Base-by-base conservation (phyloP, 2,888 invertebrate species). In the Xestia xanthographa region DNA sequence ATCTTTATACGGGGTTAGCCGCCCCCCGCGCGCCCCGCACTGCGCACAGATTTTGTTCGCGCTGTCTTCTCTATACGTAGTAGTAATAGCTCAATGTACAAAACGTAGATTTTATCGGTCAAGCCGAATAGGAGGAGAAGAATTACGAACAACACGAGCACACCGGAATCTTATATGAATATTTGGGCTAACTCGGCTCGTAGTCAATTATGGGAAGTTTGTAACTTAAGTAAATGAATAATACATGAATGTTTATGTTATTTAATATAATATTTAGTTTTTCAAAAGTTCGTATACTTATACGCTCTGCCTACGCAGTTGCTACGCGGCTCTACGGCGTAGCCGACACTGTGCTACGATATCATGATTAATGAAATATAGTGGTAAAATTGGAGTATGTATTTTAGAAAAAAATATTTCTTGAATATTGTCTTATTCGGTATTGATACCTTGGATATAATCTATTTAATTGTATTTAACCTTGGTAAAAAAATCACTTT, bases 321-420 rank as follows among this genome's bases (percentile, higher is more conserved):
- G 58, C 34, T 34, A 68, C 50, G 26, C 26, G 14, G 26, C 26
- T 50, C 69, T 76, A 76, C 76, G 68, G 43, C 60, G 77, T 68
- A 76, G 68, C 77, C 60, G 5, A 11, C 12, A 20, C 45, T 45
- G 45, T 45, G 8, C 48, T 76, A 50, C 58, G 48, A 8, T 68
- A 38, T 48, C 45, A 22, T 22, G n/a, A n/a, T n/a, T 12, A 56
- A 26, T 12, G 1, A n/a, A 53, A 34, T 38, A n/a, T n/a, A n/a
- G 22, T 17, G 11, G 12, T 11, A 20, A 56, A 26, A 26, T 11
- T 45, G 12, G 14, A 60, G 41, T 17, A 45, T 29, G 41, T 17
- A 45, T 29, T 69, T n/a, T 5, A 41, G 2, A 69, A 69, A 29
- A 17, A 0, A 53, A 29, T 34, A 4, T n/a, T 56, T 43, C 14